Conservation (phyloP, 2,113 vertebrate genomes). For the Protobothrops flavoviridis region DNA sequence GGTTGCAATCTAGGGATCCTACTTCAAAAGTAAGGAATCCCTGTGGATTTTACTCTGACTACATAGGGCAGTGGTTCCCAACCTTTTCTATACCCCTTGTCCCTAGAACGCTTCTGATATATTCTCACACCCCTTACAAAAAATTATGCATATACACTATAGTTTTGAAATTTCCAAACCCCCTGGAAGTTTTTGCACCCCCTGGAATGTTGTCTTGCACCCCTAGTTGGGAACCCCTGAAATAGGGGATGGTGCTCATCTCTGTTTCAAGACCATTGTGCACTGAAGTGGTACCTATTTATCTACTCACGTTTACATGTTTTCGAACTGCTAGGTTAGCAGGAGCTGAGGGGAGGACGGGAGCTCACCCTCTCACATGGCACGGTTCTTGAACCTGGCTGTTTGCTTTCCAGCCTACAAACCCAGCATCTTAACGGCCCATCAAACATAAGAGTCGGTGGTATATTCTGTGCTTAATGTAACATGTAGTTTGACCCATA, state of each 20-base stretch:
- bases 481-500: background rate
- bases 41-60: background rate
- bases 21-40: background rate
- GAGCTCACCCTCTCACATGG: accelerated
- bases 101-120: too few species aligned
- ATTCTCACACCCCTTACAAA: too few species aligned
- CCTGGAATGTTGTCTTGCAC: too few species aligned
- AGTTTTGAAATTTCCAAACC: too few species aligned
- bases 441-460: background rate
- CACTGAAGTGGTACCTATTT: background rate
- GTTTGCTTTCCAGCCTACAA: background rate
- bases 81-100: too few species aligned
- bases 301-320: background rate
- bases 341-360: background rate
- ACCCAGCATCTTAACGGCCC: background rate
- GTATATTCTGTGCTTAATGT: background rate
- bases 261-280: too few species aligned
- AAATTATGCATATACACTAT: too few species aligned
- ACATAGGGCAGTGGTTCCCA: too few species aligned
- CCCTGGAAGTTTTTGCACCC: too few species aligned
- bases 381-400: background rate
- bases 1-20: background rate
- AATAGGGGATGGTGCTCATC: too few species aligned
- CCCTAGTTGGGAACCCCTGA: too few species aligned
- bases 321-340: background rate